Conservation (phyloP, 2,888 invertebrate species). For the Toxonevra muliebris region DNA sequence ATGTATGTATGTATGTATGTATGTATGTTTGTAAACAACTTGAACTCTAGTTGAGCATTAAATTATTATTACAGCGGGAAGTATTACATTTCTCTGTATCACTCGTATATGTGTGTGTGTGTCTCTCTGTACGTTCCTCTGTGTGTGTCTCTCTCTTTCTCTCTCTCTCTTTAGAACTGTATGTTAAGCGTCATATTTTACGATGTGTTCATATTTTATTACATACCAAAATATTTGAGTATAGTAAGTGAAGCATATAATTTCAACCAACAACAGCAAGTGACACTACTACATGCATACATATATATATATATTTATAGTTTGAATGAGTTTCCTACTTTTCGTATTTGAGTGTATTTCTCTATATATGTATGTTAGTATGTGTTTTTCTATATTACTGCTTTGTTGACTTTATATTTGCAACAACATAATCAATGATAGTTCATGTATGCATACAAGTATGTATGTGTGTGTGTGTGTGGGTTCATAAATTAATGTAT, state of each 20-base stretch:
- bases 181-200: neutral
- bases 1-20: neutral
- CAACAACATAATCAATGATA: constrained; percentile 1
- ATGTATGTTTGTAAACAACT: neutral
- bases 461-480: neutral
- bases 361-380: no score
- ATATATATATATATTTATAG: no score
- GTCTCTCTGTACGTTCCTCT: neutral
- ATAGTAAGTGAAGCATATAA: neutral
- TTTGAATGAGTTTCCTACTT: no score
- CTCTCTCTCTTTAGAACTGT: neutral
- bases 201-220: constrained; percentile 12
- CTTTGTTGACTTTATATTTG: no score
- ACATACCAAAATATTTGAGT: constrained; percentile 1
- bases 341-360: no score
- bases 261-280: no score
- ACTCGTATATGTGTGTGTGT: neutral
- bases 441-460: neutral
- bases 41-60: constrained; percentile 12
- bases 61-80: constrained; percentile 9
- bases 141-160: neutral
- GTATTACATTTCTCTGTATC: neutral
- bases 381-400: neutral
- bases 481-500: neutral
- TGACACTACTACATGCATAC: no score